Evolutionary conservation across 2,113 vertebrate species (phyloP).

Genomic region (Lepisosteus osseus): DNA sequence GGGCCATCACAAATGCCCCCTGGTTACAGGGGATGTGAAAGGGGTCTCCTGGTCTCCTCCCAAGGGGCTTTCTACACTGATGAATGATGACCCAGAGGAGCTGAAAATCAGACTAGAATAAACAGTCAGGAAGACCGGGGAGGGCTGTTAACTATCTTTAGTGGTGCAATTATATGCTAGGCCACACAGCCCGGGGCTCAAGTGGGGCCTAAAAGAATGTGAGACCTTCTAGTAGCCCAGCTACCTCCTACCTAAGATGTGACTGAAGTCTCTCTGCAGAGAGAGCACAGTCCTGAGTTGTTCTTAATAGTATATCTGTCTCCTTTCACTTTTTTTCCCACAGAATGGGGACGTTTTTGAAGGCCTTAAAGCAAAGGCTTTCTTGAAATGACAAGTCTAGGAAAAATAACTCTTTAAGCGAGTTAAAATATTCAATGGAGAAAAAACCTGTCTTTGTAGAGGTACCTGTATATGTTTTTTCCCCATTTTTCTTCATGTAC

Average conservation of each 20-base stretch:
- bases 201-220: constrained; percentile 30
- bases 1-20: constrained; percentile 67
- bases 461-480: no score
- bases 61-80: constrained; percentile 46
- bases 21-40: constrained; percentile 54
- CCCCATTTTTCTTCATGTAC: no score
- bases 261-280: constrained; percentile 10
- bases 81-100: constrained; percentile 67
- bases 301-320: background rate
- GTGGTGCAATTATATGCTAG: constrained; percentile 48
- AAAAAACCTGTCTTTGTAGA: no score
- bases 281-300: constrained; percentile 15
- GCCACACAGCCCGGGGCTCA: constrained; percentile 46
- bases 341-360: background rate
- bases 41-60: constrained; percentile 54
- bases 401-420: no score
- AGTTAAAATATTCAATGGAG: no score
- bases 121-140: constrained; percentile 53
- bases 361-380: background rate
- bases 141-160: constrained; percentile 63
- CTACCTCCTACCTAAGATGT: constrained; percentile 20
- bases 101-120: constrained; percentile 64
- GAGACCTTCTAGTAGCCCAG: constrained; percentile 23
- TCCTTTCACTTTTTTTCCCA: background rate
- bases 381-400: no score